Evolutionary conservation across 2,113 vertebrate genomes (phyloP).

Genomic region (Sebastes fasciatus): DNA sequence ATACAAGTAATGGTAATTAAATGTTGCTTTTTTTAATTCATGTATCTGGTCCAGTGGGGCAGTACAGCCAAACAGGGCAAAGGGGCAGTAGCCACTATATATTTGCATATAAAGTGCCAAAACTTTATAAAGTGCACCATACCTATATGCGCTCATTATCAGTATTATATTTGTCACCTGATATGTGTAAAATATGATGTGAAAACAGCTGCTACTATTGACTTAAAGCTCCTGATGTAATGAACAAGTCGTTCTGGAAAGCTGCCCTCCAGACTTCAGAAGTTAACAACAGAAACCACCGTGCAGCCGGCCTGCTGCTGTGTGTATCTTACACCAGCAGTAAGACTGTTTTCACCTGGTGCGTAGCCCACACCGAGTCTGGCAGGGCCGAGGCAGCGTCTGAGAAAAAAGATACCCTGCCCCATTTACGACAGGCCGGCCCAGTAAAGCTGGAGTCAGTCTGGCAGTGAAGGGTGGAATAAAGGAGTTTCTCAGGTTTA

Average conservation of each 20-base stretch:
- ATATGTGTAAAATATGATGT: not conserved
- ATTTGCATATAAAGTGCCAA: not conserved
- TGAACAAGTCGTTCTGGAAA: constrained; percentile 38
- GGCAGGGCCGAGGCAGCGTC: constrained; percentile 46
- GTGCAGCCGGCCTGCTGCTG: constrained; percentile 40
- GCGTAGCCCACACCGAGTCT: constrained; percentile 54
- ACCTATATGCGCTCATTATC: not conserved
- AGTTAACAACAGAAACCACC: constrained; percentile 42
- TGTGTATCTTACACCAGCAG: constrained; percentile 75
- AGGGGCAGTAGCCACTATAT: too few species aligned
- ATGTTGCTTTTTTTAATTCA: too few species aligned
- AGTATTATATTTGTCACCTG: not conserved
- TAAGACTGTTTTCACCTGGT: constrained; percentile 74
- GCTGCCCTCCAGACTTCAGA: constrained; percentile 26
- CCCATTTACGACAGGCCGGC: constrained; percentile 67
- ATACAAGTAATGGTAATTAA: too few species aligned
- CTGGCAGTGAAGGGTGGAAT: constrained; percentile 73
- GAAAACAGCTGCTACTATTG: not conserved
- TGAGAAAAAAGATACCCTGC: constrained; percentile 73
- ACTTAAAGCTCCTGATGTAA: not conserved
- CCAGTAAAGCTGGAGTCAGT: constrained; percentile 77
- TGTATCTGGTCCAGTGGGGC: too few species aligned
- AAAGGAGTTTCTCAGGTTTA: constrained; percentile 69
- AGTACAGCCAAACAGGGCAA: too few species aligned
- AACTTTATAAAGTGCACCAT: not conserved